Conservation (phyloP, 1,140 invertebrate genomes). For the Limonius californicus region DNA sequence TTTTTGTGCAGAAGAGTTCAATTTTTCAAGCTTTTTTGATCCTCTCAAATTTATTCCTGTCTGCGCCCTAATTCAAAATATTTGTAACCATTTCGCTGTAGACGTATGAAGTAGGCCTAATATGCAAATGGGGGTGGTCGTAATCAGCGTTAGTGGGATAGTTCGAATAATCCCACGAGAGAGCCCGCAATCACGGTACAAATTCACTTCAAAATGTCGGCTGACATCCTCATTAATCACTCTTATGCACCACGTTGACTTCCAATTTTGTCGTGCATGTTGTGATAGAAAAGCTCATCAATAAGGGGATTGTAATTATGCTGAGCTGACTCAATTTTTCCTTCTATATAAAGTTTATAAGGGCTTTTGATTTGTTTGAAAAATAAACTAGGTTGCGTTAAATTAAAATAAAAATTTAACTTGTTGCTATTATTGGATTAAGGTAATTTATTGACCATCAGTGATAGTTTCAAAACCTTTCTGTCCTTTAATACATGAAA, state of each 20-base stretch:
- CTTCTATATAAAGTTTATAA: too few species aligned
- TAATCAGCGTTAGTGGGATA: slow-evolving; percentile 10
- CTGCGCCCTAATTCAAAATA: background rate
- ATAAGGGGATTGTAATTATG: too few species aligned
- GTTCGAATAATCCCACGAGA: slow-evolving; percentile 25
- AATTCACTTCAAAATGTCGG: slow-evolving; percentile 34
- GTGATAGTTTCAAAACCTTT: too few species aligned
- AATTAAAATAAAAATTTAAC: too few species aligned
- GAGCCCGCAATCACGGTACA: slow-evolving; percentile 31
- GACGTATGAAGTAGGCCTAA: background rate
- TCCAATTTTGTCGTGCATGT: slow-evolving; percentile 16
- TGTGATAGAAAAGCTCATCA: background rate
- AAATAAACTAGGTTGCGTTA: too few species aligned
- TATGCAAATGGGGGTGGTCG: background rate
- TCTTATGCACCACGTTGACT: slow-evolving; percentile 20
- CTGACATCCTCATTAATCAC: slow-evolving; percentile 36
- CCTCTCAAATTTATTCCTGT: background rate
- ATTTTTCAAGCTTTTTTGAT: too few species aligned
- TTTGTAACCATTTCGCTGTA: background rate
- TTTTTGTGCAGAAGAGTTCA: too few species aligned
- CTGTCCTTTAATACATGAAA: too few species aligned
- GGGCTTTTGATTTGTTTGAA: too few species aligned
- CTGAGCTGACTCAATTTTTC: too few species aligned
- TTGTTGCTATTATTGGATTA: too few species aligned
- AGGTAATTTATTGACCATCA: too few species aligned